Evolutionary conservation across 2,113 vertebrate genomes (phyloP).

Genomic region (Papio anubis): DNA sequence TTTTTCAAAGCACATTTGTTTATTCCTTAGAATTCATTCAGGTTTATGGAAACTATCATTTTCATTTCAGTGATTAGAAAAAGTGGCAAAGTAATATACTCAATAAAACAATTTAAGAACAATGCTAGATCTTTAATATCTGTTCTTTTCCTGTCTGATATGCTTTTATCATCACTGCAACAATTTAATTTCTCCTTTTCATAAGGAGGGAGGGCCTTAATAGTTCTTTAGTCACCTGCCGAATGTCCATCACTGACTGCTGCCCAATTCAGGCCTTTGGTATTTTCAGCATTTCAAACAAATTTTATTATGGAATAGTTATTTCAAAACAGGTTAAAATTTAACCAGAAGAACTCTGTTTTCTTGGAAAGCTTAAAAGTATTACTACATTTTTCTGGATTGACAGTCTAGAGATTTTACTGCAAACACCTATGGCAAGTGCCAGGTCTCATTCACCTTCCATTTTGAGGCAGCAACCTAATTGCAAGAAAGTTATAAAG

Average conservation of each 20-base stretch:
- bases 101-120: neutral
- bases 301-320: neutral
- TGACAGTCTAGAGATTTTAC: neutral
- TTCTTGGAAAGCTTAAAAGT: neutral
- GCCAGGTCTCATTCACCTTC: neutral
- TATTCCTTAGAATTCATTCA: neutral
- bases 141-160: neutral
- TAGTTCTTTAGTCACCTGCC: neutral
- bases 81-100: neutral
- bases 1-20: conserved; percentile 4
- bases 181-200: conserved; percentile 16
- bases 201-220: neutral
- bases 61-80: neutral
- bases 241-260: neutral
- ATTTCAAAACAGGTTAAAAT: neutral
- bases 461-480: neutral
- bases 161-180: neutral
- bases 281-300: neutral
- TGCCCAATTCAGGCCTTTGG: neutral
- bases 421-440: neutral
- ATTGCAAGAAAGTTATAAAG: neutral
- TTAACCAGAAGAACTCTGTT: neutral
- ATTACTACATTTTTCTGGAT: neutral
- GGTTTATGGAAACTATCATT: neutral
- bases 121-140: neutral